Conservation (phyloP, 2,888 invertebrate species). For the Apamea crenata region DNA sequence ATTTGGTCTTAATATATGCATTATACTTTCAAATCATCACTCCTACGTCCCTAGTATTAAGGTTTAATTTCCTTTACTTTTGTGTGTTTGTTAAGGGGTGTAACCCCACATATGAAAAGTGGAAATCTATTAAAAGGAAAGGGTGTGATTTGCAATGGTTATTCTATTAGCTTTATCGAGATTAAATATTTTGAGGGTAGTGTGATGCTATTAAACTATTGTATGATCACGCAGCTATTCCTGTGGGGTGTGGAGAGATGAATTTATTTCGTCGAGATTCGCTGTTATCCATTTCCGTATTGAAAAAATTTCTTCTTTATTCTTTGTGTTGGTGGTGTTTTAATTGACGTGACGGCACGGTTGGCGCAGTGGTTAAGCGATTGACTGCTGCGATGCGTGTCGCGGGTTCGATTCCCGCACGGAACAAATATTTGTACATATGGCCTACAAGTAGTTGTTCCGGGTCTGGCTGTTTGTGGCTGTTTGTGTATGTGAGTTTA, state of each 20-base stretch:
- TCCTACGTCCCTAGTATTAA: conserved; percentile 10
- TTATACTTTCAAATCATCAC: conserved; percentile 34
- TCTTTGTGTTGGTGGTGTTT: not conserved
- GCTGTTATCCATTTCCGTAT: not conserved
- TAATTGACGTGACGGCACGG: too few relatives aligned
- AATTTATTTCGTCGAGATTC: not conserved
- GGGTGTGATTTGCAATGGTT: conserved; percentile 87
- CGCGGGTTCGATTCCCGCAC: too few relatives aligned
- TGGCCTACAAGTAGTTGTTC: too few relatives aligned
- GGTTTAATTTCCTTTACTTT: conserved; percentile 43
- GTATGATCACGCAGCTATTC: conserved; percentile 19
- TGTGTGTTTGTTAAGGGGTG: conserved; percentile 21
- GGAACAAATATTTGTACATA: too few relatives aligned
- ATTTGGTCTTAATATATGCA: conserved; percentile 72
- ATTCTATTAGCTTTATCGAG: conserved; percentile 86
- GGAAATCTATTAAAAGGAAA: conserved; percentile 83
- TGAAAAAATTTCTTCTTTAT: too few relatives aligned
- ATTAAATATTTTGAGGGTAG: conserved; percentile 80
- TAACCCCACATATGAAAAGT: conserved; percentile 73
- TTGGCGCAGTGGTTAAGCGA: too few relatives aligned
- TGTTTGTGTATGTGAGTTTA: too few relatives aligned
- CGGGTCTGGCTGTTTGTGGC: too few relatives aligned
- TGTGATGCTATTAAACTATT: conserved; percentile 62
- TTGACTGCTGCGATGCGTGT: too few relatives aligned
- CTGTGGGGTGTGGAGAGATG: not conserved